Conservation (phyloP, 2,797 vertebrate genomes). For the Spatula clypeata region DNA sequence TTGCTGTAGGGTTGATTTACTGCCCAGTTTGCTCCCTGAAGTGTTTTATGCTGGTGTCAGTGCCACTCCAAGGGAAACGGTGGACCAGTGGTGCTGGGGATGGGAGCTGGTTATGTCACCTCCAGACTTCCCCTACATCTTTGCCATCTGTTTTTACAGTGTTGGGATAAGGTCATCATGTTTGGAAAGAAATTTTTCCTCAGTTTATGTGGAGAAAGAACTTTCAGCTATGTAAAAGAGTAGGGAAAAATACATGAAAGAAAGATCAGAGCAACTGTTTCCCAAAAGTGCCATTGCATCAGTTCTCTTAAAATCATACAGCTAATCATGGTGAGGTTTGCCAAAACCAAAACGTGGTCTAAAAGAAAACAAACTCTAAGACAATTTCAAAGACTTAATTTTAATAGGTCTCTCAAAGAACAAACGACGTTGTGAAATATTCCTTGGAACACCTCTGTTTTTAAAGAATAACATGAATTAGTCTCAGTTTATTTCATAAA, state of each 20-base stretch:
- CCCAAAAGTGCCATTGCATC: conserved; percentile 22
- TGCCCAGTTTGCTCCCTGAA: not conserved
- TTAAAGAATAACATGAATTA: not conserved
- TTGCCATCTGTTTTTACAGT: not conserved
- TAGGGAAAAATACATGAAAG: not conserved
- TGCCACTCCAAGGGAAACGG: not conserved
- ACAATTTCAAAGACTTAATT: not conserved
- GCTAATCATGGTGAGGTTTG: conserved; percentile 1
- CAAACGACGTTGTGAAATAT: conserved; percentile 27
- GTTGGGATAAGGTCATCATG: not conserved
- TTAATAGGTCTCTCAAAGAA: conserved; percentile 24
- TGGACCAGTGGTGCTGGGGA: not conserved
- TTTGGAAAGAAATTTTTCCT: not conserved
- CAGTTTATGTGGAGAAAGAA: not conserved
- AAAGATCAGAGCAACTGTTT: conserved; percentile 9
- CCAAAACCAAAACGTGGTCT: conserved; percentile 11
- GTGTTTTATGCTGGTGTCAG: not conserved
- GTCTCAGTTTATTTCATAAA: not conserved
- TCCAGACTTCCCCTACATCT: not conserved
- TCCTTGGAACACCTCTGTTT: conserved; percentile 33
- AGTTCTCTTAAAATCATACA: conserved; percentile 9
- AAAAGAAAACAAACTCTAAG: conserved; percentile 31
- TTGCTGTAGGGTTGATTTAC: not conserved
- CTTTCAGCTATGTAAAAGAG: not conserved
- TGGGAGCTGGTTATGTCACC: not conserved